Evolutionary conservation across 2,888 invertebrate genomes (phyloP), one percentile per base, ranked within the genome.

Genomic region (Drosophila parthenogenetica): DNA sequence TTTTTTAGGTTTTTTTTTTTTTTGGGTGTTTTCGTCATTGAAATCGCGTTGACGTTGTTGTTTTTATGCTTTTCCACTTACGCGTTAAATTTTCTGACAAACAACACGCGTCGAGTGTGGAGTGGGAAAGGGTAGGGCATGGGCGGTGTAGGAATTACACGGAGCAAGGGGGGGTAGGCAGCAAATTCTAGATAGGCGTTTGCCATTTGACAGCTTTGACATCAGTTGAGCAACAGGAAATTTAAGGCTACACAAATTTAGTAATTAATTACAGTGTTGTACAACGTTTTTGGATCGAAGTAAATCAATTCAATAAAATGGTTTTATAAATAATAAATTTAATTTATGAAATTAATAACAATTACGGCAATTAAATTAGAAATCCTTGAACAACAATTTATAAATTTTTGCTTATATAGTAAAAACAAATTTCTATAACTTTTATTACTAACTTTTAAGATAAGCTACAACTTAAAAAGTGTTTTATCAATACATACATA

Each of bases 21-120:
- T 70, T 69, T 69, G n/a, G 46, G 46, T 58, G 29, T 61, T 77
- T 77, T 74, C 67, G 37, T 39, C 48, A 46, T 57, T 46, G 62
- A 70, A 69, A 63, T 48, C 29, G 45, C 42, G 46, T 43, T 16
- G 50, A 54, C 67, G 50, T 42, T 42, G 55, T 45, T 69, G 53
- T 63, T 77, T 70, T 79, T 69, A 75, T 72, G 70, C 64, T 81
- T 77, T 84, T 86, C 73, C 76, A 88, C 76, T 88, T 82, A 66
- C 71, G 83, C 86, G 69, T 85, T 79, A 79, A 84, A 80, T 78
- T 85, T 73, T 79, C 69, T 74, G 87, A 78, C 87, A 87, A 87
- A 73, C 81, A 81, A 79, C 78, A 83, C 66, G 83, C 74, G 72
- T 43, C 25, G 32, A 35, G 7, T 8, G 13, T 11, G 13, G n/a